These are phyloP conservation scores for Pluvianellus socialis DNA, from an alignment of 2,113 vertebrate genomes.

Conservation along the genomic window DNA sequence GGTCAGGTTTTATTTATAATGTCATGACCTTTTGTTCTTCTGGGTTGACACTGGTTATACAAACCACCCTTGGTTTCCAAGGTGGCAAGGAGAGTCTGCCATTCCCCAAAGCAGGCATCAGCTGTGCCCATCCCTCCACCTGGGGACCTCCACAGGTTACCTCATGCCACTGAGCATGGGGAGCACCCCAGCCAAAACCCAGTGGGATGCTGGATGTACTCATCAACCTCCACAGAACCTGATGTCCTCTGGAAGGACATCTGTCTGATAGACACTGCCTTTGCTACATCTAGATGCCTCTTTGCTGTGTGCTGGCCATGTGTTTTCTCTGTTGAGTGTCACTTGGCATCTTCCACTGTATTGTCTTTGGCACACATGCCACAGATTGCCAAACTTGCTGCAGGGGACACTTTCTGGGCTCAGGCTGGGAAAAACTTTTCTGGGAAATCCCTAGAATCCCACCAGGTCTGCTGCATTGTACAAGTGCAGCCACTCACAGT, in stretches of 20 bases:
- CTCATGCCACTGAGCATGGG: neutral
- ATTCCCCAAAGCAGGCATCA: neutral
- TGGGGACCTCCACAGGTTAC: neutral
- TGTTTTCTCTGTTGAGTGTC: neutral
- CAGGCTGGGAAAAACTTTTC: neutral
- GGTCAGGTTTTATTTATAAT: neutral
- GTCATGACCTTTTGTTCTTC: neutral
- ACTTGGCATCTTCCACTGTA: neutral
- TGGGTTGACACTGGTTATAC: fast-evolving
- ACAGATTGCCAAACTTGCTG: neutral
- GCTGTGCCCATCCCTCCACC: neutral
- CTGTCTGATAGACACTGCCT: neutral
- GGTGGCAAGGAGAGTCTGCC: neutral
- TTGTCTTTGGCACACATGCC: neutral
- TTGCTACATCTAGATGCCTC: neutral
- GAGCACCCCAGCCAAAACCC: neutral
- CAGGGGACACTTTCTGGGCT: neutral
- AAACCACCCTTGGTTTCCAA: fast-evolving
- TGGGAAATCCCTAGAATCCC: neutral
- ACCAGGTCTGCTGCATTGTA: neutral
- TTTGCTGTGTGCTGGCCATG: neutral
- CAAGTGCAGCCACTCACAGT: neutral
- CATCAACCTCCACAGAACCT: neutral
- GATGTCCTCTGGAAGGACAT: neutral
- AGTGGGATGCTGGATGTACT: neutral